Percentiles rank a stretch among this genome's conserved stretches.
Conservation (phyloP, 2,113 vertebrate species). For the Martes martes region DNA sequence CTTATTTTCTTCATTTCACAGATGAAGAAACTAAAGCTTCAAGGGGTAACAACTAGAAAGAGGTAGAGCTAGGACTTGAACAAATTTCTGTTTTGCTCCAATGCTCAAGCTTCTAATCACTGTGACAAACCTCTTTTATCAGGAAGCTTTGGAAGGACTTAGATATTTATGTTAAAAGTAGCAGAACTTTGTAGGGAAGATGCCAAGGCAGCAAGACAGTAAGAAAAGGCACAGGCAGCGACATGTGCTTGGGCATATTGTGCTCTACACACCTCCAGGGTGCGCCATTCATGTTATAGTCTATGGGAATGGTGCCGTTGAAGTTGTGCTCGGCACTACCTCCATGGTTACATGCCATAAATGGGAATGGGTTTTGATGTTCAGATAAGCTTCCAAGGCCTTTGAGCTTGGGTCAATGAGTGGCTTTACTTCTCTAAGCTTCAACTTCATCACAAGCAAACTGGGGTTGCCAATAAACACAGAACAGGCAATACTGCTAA, state of each 20-base stretch:
- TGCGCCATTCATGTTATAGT: rapidly evolving
- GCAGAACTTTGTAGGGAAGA: neutral
- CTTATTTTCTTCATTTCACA: neutral
- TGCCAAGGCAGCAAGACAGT: neutral
- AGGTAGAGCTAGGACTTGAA: neutral
- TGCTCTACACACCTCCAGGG: neutral
- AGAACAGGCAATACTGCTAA: neutral
- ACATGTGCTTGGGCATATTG: rapidly evolving
- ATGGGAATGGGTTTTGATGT: neutral
- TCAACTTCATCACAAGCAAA: neutral
- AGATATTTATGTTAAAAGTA: neutral
- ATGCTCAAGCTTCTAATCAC: neutral
- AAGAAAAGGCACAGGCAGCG: neutral
- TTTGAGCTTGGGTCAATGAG: neutral
- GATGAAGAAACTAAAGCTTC: neutral
- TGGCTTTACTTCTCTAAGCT: neutral
- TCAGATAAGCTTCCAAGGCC: neutral
- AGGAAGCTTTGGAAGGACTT: neutral
- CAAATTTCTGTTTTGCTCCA: neutral
- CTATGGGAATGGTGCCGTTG: neutral
- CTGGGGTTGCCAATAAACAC: neutral
- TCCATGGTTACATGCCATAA: neutral
- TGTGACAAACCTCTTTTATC: neutral
- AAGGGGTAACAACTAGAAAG: neutral
- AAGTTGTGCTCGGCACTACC: neutral